Evolutionary conservation across 2,888 invertebrate species (phyloP), one percentile per base, ranked within the genome.

Genomic region (Tryphoninae sp.): DNA sequence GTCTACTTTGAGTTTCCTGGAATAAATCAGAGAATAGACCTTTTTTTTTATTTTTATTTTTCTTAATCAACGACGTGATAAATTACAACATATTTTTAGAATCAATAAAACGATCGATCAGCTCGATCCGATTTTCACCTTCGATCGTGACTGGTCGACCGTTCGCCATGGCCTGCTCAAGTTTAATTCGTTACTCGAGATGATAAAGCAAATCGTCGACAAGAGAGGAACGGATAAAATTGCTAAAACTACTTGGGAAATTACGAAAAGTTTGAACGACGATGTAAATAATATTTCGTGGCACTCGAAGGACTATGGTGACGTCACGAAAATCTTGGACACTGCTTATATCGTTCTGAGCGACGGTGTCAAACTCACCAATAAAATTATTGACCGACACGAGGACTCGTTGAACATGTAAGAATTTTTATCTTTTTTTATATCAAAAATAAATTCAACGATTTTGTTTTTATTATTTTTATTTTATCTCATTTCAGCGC

Each of bases 241-340:
- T 2, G 55, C 67, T 4, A 59, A 59, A 49, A 83, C 80, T 19
- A 78, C 84, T 3, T 86, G 83, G 26, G 49, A 77, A 0, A 23
- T 88, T 23, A 77, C 85, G 13, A 76, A 85, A 23, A 82, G 75
- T 8, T 19, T 89, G 2, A 45, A 58, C 0, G 58, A 67, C 1
- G 26, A 81, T 1, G 51, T 84, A 7, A 64, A 62, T 33, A 22
- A 59, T 11, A 26, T 84, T 58, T 75, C 84, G 2, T n/a, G 33
- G 1, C 67, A 73, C 42, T 13, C 62, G 8, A 13, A 78, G 1
- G 73, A 73, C 64, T 68, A 79, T 11, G 78, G 77, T 42, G 83
- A 88, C 51, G 45, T 89, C n/a, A 88, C 88, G 2, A 82, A 84
- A 69, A 67, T 87, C 6, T 26, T 90, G 40, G 90, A 91, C 42